Conservation (phyloP, 2,888 invertebrate species). For the Lamproptera curius region DNA sequence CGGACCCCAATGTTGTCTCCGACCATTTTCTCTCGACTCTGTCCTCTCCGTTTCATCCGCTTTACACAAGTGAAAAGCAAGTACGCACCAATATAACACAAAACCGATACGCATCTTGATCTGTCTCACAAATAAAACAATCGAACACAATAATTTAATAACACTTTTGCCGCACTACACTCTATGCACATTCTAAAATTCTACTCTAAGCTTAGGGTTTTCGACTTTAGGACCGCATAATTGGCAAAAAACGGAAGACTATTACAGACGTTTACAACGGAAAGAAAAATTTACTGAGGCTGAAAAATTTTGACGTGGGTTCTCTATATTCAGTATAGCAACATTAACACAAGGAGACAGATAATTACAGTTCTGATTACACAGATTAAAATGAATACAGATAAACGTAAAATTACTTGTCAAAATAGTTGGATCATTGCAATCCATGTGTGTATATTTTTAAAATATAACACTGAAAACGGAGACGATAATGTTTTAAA, state of each 20-base stretch:
- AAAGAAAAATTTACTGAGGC: conserved; percentile 49
- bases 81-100: conserved; percentile 74
- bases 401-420: too few relatives aligned
- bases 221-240: conserved; percentile 59
- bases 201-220: conserved; percentile 40
- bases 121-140: conserved; percentile 57
- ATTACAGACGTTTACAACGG: conserved; percentile 51
- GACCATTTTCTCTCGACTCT: conserved; percentile 59
- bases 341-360: conserved; percentile 5
- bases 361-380: not conserved
- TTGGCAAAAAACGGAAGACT: conserved; percentile 55
- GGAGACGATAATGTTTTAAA: too few relatives aligned
- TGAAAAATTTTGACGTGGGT: conserved; percentile 45
- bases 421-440: too few relatives aligned
- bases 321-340: conserved; percentile 23
- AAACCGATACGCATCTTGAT: conserved; percentile 75
- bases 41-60: conserved; percentile 69
- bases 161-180: conserved; percentile 49
- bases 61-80: conserved; percentile 69
- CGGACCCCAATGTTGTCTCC: conserved; percentile 67
- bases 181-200: conserved; percentile 68
- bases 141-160: conserved; percentile 52
- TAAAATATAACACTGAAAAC: too few relatives aligned
- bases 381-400: too few relatives aligned
- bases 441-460: too few relatives aligned